Conservation (phyloP, 2,797 vertebrate genomes). For the Glyptemys insculpta region DNA sequence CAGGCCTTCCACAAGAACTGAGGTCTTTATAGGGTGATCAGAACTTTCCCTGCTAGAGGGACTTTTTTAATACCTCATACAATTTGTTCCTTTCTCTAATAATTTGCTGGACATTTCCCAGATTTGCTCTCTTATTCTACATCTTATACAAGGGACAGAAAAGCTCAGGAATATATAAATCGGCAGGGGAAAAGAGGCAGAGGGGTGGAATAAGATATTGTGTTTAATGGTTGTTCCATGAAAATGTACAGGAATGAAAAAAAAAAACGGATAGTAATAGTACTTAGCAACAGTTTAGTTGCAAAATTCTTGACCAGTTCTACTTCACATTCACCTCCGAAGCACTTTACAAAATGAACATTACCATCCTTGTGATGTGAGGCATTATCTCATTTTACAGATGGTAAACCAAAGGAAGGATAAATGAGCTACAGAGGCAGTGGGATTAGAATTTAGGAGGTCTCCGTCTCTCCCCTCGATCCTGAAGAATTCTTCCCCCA, state of each 20-base stretch:
- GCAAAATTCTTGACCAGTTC: neutral
- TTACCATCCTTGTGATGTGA: neutral
- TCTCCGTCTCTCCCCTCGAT: neutral
- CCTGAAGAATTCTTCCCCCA: neutral
- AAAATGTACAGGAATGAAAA: neutral
- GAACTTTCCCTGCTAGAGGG: neutral
- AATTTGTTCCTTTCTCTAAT: constrained; percentile 1
- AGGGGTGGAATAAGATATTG: neutral
- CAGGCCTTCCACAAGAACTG: neutral
- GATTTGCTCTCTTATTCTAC: neutral
- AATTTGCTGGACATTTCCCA: neutral
- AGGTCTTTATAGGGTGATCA: neutral
- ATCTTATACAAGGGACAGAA: neutral
- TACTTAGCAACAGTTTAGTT: neutral
- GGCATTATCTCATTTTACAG: neutral
- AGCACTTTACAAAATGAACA: neutral
- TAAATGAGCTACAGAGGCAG: neutral
- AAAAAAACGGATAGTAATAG: neutral
- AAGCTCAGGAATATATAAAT: neutral
- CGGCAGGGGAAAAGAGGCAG: neutral
- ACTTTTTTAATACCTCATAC: neutral
- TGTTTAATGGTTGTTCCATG: neutral
- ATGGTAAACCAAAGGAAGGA: neutral
- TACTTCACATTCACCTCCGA: neutral
- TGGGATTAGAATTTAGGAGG: neutral